phyloP scores from a whole-genome alignment of 2,797 vertebrate genomes.

The Enteromius trimaculatus region DNA sequence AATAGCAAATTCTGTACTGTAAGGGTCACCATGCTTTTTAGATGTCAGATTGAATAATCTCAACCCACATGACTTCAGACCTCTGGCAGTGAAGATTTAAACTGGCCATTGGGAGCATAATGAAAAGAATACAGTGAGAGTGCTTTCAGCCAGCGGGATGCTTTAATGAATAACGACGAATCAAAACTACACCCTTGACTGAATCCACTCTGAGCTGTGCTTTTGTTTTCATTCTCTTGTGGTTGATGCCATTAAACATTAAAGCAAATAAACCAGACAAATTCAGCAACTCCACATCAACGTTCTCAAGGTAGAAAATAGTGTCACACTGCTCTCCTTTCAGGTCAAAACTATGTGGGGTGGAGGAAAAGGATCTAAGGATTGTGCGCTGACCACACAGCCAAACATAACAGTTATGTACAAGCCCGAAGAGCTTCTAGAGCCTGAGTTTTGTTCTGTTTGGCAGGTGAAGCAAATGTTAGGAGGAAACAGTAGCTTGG shows the following conservation, averaged over 20 bases:
- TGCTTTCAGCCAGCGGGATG: slow-evolving; percentile 48
- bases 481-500: slow-evolving; percentile 59
- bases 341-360: slow-evolving; percentile 57
- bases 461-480: slow-evolving; percentile 54
- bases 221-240: slow-evolving; percentile 27
- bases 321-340: slow-evolving; percentile 46
- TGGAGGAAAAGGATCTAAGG: slow-evolving; percentile 32
- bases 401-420: slow-evolving; percentile 68
- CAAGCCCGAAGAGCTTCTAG: slow-evolving; percentile 41
- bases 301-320: background rate
- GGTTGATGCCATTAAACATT: slow-evolving; percentile 30
- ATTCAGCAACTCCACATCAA: slow-evolving; percentile 53
- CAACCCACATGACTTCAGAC: slow-evolving; percentile 5
- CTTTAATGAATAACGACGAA: slow-evolving; percentile 64
- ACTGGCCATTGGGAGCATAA: slow-evolving; percentile 53
- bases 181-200: slow-evolving; percentile 15
- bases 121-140: slow-evolving; percentile 5
- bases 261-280: slow-evolving; percentile 38
- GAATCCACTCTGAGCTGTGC: background rate
- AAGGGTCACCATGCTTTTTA: slow-evolving; percentile 2
- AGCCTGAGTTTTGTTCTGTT: slow-evolving; percentile 55
- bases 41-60: slow-evolving; percentile 26
- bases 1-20: background rate
- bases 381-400: slow-evolving; percentile 52
- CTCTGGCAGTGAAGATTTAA: slow-evolving; percentile 35